Conservation (phyloP, 1,140 invertebrate genomes). For the Drosophila bipectinata region DNA sequence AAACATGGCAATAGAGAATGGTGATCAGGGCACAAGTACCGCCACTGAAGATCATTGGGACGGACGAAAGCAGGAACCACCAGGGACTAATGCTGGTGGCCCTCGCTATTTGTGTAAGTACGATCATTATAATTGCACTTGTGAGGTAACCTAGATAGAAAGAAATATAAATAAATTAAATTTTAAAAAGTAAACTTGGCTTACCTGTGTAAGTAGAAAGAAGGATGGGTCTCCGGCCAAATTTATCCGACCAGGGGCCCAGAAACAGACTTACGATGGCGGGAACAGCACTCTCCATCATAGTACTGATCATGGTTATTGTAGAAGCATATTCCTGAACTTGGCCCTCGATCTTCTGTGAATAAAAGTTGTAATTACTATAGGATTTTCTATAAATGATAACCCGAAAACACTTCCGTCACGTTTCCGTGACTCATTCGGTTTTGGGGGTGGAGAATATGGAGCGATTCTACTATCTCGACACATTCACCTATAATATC, state of each 20-base stretch:
- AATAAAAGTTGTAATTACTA: constrained; percentile 12
- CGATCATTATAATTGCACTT: constrained; percentile 51
- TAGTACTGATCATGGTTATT: constrained; percentile 85
- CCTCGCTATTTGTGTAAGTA: constrained; percentile 58
- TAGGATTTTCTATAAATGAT: constrained; percentile 17
- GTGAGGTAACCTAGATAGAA: constrained; percentile 60
- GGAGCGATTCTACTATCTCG: constrained; percentile 3
- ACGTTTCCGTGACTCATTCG: constrained; percentile 25
- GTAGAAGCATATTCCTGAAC: constrained; percentile 87
- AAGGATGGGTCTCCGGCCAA: constrained; percentile 88
- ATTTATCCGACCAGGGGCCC: constrained; percentile 90
- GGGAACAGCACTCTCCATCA: constrained; percentile 87
- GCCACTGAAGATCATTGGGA: constrained; percentile 86
- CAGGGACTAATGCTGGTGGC: constrained; percentile 84
- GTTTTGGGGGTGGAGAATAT: not conserved
- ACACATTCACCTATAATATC: constrained; percentile 8
- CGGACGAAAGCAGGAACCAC: constrained; percentile 86
- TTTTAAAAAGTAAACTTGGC: not conserved
- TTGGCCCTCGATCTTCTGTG: constrained; percentile 85
- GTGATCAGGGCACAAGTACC: constrained; percentile 86
- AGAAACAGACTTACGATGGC: constrained; percentile 88
- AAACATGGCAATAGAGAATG: constrained; percentile 87
- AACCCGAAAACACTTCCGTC: not conserved
- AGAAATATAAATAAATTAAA: not conserved
- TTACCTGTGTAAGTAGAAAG: constrained; percentile 85